phyloP scores from a whole-genome alignment of 2,797 vertebrate genomes.

The Cynopterus sphinx region DNA sequence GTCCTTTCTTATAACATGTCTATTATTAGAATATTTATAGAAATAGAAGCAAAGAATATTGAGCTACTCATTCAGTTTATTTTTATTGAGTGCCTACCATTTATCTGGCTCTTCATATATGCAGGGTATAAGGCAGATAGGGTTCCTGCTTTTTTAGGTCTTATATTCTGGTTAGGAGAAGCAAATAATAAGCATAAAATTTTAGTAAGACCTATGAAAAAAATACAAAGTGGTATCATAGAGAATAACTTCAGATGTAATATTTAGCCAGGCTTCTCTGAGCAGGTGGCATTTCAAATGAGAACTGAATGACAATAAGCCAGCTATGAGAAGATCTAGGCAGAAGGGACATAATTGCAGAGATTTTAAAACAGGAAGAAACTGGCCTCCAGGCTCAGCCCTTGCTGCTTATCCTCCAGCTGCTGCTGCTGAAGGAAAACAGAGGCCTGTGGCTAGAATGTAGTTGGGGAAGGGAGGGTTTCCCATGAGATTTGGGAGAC shows the following conservation, averaged over 20 bases:
- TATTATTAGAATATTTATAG: neutral
- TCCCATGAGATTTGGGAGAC: neutral
- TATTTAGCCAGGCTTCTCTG: constrained; percentile 3
- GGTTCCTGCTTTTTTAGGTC: neutral
- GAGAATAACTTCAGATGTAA: neutral
- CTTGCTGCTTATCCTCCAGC: neutral
- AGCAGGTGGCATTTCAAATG: neutral
- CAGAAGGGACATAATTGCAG: neutral
- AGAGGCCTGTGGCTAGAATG: neutral
- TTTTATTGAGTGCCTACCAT: neutral
- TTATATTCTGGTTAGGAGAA: neutral
- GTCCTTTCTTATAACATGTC: neutral
- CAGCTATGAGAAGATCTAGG: neutral
- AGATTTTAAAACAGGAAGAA: neutral
- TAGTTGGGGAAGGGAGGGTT: neutral
- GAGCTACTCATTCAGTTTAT: neutral
- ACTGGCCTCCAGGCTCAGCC: neutral
- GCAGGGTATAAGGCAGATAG: neutral
- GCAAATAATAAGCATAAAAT: neutral
- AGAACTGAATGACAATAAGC: neutral
- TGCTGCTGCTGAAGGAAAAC: neutral
- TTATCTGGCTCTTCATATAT: neutral
- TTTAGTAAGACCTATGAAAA: constrained; percentile 17
- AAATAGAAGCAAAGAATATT: neutral
- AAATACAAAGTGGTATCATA: neutral